These are phyloP conservation scores for Diachasmimorpha longicaudata DNA, from an alignment of 1,140 invertebrate genomes.

Conservation along the genomic window DNA sequence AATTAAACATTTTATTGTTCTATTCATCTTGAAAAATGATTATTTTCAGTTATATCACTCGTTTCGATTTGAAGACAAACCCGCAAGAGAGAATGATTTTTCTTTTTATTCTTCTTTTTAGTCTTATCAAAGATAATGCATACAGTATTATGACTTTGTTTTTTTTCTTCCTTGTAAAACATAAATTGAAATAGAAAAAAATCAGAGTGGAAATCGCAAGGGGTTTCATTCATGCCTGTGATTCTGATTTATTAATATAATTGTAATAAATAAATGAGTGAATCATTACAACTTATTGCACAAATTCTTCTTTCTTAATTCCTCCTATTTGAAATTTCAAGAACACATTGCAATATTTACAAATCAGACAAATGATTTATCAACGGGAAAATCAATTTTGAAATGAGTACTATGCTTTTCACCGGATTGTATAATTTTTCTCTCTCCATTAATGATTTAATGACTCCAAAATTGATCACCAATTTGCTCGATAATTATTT, in stretches of 20 bases:
- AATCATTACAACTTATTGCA: constrained; percentile 36
- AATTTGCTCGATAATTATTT: background rate
- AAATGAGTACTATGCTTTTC: no score
- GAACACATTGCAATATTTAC: background rate
- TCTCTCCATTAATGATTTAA: background rate
- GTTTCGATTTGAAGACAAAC: background rate
- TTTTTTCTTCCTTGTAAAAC: constrained; percentile 34
- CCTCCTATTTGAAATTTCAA: background rate
- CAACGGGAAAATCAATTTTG: no score
- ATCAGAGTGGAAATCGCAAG: constrained; percentile 30
- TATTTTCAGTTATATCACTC: background rate
- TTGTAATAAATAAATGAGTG: constrained; percentile 27
- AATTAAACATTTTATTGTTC: background rate
- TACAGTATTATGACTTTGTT: constrained; percentile 38
- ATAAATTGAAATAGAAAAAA: constrained; percentile 27
- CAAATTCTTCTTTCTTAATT: constrained; percentile 12
- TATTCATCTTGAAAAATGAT: background rate
- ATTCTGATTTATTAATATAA: constrained; percentile 9
- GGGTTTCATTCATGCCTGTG: constrained; percentile 14
- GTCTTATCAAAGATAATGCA: constrained; percentile 31
- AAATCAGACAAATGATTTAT: background rate
- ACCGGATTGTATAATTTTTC: no score
- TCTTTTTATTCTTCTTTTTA: constrained; percentile 3
- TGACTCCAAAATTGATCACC: background rate
- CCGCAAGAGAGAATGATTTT: background rate